These are phyloP conservation scores for Pyrgus malvae DNA, from an alignment of 2,888 invertebrate species.

Conservation along the genomic window DNA sequence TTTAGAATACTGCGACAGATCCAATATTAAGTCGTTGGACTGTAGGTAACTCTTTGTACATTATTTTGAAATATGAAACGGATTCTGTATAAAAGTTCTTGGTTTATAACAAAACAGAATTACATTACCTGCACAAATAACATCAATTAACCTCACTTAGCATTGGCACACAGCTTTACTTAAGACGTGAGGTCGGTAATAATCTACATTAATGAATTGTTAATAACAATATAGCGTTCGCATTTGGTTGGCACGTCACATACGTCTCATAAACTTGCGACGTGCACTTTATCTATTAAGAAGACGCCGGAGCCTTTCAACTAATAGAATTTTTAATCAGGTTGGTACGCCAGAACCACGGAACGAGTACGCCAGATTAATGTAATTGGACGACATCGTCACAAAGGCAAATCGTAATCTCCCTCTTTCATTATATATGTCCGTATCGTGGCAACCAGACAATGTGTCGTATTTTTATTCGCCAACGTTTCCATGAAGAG, in stretches of 20 bases:
- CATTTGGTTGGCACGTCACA: conserved; percentile 17
- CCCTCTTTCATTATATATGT: conserved; percentile 69
- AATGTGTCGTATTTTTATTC: conserved; percentile 63
- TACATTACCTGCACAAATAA: too few relatives aligned
- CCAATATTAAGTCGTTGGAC: too few relatives aligned
- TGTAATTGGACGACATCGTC: conserved; percentile 79
- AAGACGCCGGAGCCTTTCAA: conserved; percentile 74
- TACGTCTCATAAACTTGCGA: conserved; percentile 11
- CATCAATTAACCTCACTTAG: conserved; percentile 5
- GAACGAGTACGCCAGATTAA: conserved; percentile 71
- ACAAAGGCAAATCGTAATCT: conserved; percentile 82
- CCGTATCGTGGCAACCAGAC: conserved; percentile 64
- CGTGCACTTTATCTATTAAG: conserved; percentile 74
- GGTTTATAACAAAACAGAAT: too few relatives aligned
- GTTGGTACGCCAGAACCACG: conserved; percentile 66
- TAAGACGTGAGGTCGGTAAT: background rate
- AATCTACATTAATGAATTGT: conserved; percentile 17
- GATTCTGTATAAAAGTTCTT: too few relatives aligned
- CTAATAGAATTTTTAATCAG: conserved; percentile 82
- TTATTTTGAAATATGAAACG: too few relatives aligned
- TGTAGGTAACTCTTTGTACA: background rate
- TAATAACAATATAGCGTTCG: conserved; percentile 16
- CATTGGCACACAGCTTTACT: conserved; percentile 1
- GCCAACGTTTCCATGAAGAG: conserved; percentile 43
- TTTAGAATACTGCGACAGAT: background rate